Percentiles rank a stretch among this genome's conserved stretches.
These are phyloP conservation scores for Hestina assimilis DNA, from an alignment of 1,140 invertebrate species.

Conservation along the genomic window DNA sequence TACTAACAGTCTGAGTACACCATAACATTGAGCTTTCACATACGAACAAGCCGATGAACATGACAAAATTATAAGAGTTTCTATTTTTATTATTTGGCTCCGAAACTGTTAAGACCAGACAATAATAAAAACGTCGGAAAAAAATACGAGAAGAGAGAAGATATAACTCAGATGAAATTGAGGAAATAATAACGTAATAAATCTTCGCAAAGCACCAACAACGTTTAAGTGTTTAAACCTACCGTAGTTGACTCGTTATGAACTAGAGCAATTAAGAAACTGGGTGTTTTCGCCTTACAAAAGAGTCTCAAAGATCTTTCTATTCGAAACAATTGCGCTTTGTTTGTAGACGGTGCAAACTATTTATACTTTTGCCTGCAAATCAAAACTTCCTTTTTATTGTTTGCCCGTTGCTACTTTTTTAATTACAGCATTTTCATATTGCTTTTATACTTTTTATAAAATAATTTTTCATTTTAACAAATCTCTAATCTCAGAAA, in stretches of 20 bases:
- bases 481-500: too few species aligned
- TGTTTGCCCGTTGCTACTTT: too few species aligned
- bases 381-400: neutral
- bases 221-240: conserved; percentile 8
- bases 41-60: too few species aligned
- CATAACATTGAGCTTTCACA: too few species aligned
- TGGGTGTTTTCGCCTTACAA: conserved; percentile 11
- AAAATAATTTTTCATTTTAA: too few species aligned
- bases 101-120: too few species aligned
- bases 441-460: neutral
- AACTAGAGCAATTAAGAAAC: conserved; percentile 13
- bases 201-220: neutral
- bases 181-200: neutral
- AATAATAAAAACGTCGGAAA: too few species aligned
- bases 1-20: too few species aligned
- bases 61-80: too few species aligned
- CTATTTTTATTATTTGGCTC: too few species aligned
- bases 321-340: neutral
- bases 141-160: too few species aligned
- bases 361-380: neutral
- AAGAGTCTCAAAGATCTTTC: conserved; percentile 7
- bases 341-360: neutral
- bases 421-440: neutral
- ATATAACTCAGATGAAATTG: neutral
- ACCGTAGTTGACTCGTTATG: conserved; percentile 8